Evolutionary conservation across 2,113 vertebrate species (phyloP), one percentile per base, ranked within the genome.

Genomic region (Odontesthes bonariensis): DNA sequence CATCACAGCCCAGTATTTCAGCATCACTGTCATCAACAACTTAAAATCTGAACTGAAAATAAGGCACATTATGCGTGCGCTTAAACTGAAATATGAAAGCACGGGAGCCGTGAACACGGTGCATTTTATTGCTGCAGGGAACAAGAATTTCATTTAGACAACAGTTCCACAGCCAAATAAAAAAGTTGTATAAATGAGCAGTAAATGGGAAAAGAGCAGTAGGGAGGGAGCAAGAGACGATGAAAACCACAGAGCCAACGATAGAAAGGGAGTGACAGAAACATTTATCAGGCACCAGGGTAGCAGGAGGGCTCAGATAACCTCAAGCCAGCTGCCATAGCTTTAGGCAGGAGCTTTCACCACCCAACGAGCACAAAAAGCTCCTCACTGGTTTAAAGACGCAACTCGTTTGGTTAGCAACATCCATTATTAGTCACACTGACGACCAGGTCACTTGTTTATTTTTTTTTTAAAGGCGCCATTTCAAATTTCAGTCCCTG

Each of bases 281-380:
- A 70, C 67, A 84, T 79, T 73, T 52, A 75, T 75, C 71, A 69
- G 71, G 38, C 61, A 60, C 47, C 20, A 5, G 66, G 42, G 74
- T 58, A 66, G 55, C 42, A 4, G 65, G 65, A 54, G 56, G 27
- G 31, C 46, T 77, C 76, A 74, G 69, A 73, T 75, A 81, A 75
- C 75, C 82, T 73, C 63, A 20, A 66, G 63, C 77, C 58, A 75
- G 85, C 81, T 79, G 81, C 74, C 51, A 44, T 33, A 31, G 85
- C 77, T 78, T 53, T 68, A 75, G 67, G 77, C 78, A 33, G 51
- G 40, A 47, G 52, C 56, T 75, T 58, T 59, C 56, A 55, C 58
- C 75, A 63, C 63, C 55, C 33, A 23, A 8, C 19, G 1, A 65
- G 38, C 56, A 63, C 32, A 52, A 35, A 38, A 5, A 0, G 42